A percentile compares a stretch with the other conserved stretches of the same genome.
These are phyloP conservation scores for Clarias pachynema DNA, from an alignment of 2,797 vertebrate species.

Conservation along the genomic window DNA sequence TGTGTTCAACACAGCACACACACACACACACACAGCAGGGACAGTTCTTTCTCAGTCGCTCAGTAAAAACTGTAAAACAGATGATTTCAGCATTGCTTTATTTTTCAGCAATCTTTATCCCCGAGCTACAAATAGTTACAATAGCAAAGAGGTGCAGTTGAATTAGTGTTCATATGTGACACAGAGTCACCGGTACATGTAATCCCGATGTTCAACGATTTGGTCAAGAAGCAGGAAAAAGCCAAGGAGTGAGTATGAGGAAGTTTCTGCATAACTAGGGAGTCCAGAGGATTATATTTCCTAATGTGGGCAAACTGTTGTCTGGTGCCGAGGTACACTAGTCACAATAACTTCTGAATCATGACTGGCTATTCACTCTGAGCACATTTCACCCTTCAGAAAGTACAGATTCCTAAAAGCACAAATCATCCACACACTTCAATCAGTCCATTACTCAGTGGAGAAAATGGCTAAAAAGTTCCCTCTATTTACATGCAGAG, in stretches of 20 bases:
- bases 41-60: background rate
- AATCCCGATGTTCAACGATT: background rate
- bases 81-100: background rate
- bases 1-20: background rate
- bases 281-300: background rate
- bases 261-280: background rate
- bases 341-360: constrained; percentile 1
- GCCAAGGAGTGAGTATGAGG: background rate
- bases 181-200: background rate
- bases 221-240: background rate
- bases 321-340: background rate
- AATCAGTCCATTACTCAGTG: background rate
- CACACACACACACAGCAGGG: background rate
- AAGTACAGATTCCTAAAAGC: constrained; percentile 5
- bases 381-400: background rate
- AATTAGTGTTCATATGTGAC: background rate
- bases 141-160: background rate
- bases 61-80: background rate
- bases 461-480: background rate
- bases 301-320: background rate
- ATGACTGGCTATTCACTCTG: background rate
- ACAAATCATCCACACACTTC: background rate
- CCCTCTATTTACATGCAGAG: background rate
- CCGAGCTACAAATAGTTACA: background rate
- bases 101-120: background rate